Conservation (phyloP, 2,797 vertebrate genomes). For the Kryptopterus vitreolus region DNA sequence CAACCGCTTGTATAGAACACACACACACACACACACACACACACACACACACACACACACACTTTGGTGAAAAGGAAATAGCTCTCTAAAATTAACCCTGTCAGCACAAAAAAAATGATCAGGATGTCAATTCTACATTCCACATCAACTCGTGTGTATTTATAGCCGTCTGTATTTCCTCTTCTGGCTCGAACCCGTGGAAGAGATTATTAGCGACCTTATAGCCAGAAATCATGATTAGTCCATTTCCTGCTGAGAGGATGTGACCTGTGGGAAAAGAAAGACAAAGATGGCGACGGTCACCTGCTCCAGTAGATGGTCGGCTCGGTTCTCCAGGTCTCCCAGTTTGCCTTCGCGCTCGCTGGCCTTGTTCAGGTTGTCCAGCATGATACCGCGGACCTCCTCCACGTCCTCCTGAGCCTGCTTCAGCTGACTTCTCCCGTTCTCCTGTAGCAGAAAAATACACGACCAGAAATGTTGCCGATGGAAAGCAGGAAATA, state of each 20-base stretch:
- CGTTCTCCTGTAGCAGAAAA: constrained; percentile 66
- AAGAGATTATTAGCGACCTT: constrained; percentile 15
- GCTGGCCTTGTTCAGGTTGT: constrained; percentile 72
- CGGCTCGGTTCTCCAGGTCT: constrained; percentile 73
- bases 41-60: constrained; percentile 38
- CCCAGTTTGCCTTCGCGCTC: constrained; percentile 70
- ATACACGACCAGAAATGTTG: too few species aligned
- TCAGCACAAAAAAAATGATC: constrained; percentile 67
- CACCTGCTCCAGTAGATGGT: constrained; percentile 67
- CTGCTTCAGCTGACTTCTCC: constrained; percentile 69
- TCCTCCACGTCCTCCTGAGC: constrained; percentile 70
- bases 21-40: constrained; percentile 48
- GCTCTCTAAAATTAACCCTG: constrained; percentile 76
- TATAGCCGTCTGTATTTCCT: constrained; percentile 67
- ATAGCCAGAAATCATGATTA: constrained; percentile 18
- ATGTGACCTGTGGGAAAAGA: constrained; percentile 7
- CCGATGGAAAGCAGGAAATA: not conserved
- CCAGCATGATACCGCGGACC: constrained; percentile 76
- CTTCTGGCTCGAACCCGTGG: constrained; percentile 20
- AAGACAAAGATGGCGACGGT: not conserved
- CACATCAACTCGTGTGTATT: constrained; percentile 67
- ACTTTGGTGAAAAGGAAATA: constrained; percentile 70
- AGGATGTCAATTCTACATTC: constrained; percentile 79
- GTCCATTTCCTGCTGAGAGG: constrained; percentile 24
- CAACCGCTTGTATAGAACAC: too few species aligned